Conservation (phyloP, 2,113 vertebrate genomes). For the Apodemus speciosus region DNA sequence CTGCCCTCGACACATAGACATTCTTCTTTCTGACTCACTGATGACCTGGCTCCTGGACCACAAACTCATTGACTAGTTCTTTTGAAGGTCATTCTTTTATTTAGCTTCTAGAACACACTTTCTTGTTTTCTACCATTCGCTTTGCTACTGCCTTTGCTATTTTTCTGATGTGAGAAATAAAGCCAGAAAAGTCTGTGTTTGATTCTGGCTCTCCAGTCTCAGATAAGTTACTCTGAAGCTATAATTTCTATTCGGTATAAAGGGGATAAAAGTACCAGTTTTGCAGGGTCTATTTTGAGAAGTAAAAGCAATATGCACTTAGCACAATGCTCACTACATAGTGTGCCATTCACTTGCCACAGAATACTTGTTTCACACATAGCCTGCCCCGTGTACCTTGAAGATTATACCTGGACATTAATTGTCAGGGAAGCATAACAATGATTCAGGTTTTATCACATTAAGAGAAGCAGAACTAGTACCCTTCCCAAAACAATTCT, state of each 20-base stretch:
- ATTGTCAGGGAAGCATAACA: not conserved
- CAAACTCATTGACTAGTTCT: not conserved
- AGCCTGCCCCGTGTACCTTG: not conserved
- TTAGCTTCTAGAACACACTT: not conserved
- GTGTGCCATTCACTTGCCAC: not conserved
- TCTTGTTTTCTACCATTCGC: not conserved
- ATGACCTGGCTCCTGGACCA: not conserved
- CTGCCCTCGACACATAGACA: not conserved
- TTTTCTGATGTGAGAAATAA: not conserved
- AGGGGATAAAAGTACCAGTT: not conserved
- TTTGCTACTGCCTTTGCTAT: not conserved
- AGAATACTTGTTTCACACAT: not conserved
- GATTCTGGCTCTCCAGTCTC: not conserved
- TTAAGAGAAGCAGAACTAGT: not conserved
- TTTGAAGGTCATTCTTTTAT: not conserved
- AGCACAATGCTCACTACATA: not conserved
- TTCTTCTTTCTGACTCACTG: not conserved
- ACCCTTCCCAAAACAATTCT: not conserved
- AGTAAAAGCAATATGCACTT: slow-evolving; percentile 5
- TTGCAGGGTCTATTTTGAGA: not conserved
- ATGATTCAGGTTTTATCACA: not conserved
- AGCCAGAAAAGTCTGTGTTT: not conserved
- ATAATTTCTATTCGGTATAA: not conserved
- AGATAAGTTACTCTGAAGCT: not conserved
- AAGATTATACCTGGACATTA: not conserved